These are phyloP conservation scores for Loris lydekkerianus DNA, from an alignment of 2,797 vertebrate genomes.

Conservation along the genomic window DNA sequence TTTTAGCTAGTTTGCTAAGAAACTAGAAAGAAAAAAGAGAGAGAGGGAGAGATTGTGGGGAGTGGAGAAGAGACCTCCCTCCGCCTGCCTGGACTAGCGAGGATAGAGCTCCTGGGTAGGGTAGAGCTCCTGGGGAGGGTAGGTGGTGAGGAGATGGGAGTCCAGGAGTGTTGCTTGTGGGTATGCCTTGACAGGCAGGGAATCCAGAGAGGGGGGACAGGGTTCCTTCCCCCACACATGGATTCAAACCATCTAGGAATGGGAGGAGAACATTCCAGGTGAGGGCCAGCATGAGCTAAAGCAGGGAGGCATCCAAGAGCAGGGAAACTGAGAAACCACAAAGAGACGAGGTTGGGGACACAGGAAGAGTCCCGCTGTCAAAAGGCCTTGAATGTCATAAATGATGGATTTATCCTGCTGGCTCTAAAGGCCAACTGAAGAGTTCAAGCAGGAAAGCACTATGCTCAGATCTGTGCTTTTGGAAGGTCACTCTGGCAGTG, in stretches of 20 bases:
- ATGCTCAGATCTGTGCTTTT: background rate
- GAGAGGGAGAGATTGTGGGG: background rate
- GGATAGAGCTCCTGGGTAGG: background rate
- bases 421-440: background rate
- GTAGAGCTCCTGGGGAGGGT: background rate
- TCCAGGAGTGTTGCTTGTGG: background rate
- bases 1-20: too few species aligned
- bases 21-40: background rate
- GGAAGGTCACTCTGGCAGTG: background rate
- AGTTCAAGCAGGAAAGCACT: background rate
- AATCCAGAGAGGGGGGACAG: background rate
- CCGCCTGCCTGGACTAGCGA: background rate
- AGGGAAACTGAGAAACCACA: background rate
- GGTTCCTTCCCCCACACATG: background rate
- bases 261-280: background rate
- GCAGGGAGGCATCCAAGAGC: background rate
- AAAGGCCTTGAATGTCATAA: background rate
- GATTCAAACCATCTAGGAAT: background rate
- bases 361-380: background rate
- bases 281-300: background rate
- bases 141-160: background rate
- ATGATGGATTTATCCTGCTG: background rate
- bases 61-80: too few species aligned
- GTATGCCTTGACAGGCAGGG: background rate
- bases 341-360: background rate